Base-by-base conservation (phyloP, 2,888 invertebrate species). In the Agonopterix alstromeriana region DNA sequence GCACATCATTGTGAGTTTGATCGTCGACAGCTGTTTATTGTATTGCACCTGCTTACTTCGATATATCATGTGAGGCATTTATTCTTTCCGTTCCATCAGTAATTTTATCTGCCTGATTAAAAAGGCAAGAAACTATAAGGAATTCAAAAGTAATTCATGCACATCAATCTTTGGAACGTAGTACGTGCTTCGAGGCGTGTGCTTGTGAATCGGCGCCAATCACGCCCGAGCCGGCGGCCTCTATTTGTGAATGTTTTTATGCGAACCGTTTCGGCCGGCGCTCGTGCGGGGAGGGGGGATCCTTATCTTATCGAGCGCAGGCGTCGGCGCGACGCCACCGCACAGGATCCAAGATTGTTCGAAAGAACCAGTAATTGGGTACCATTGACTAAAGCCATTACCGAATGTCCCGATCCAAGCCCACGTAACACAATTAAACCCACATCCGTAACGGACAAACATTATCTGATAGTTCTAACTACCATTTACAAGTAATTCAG, bases 181-280 rank as follows among this genome's bases (percentile, higher is more conserved):
- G 65, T 62, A 57, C 66, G 62, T 45, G 65, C 68, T 63, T 57
- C 54, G 57, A 55, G 66, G 63, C 67, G 61, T 59, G 63, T 60
- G 57, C 62, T 65, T 65, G 66, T 66, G 61, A 61, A 62, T 61
- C 66, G 71, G 72, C 70, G 70, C 70, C 72, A 69, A 67, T 68
- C 69, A 65, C 66, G 62, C 61, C 61, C 27, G 27, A 27, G 27
- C 27, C 27, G 27, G 63, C 56, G 71, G 70, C 71, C 73, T 75
- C 67, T 77, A 73, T 77, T 79, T 74, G 73, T 75, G 67, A 77
- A 49, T 49, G 75, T 79, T 80, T 77, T 78, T 74, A 72, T 71
- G 69, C 65, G 69, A 66, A 65, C 54, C 54, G 42, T 12, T 42
- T 42, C 36, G 14, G 40, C 42, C 36, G 42, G 10, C 27, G 27